phyloP scores from a whole-genome alignment of 2,888 invertebrate species.

The Muschampia plurimacula region DNA sequence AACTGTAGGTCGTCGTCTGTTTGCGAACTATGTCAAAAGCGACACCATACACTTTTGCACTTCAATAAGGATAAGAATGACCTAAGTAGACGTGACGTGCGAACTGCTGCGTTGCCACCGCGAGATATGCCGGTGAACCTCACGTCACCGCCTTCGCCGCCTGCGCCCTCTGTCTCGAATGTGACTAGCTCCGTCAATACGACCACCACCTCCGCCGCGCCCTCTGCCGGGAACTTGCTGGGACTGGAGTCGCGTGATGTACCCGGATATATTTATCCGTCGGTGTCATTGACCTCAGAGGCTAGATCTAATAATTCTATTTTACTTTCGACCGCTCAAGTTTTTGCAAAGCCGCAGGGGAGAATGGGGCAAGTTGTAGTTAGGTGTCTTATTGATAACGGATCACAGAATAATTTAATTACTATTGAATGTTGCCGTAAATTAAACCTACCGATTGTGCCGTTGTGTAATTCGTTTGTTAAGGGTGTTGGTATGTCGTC shows the following conservation, averaged over 20 bases:
- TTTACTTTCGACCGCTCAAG: neutral
- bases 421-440: neutral
- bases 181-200: too few species aligned
- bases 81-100: too few species aligned
- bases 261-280: too few species aligned
- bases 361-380: neutral
- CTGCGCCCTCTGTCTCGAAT: too few species aligned
- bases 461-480: neutral
- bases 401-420: slow-evolving; percentile 6
- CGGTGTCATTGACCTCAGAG: neutral
- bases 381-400: neutral
- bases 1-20: neutral
- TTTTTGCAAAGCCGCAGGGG: neutral
- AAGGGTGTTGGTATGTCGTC: neutral
- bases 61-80: neutral
- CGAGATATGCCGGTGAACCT: too few species aligned
- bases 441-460: neutral
- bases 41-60: neutral
- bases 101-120: too few species aligned
- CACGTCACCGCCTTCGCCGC: too few species aligned
- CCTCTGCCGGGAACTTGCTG: too few species aligned
- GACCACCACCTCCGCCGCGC: too few species aligned
- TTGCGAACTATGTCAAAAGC: neutral
- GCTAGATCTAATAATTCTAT: neutral
- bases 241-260: neutral